Evolutionary conservation across 2,113 vertebrate species (phyloP).

Genomic region (Artemisiospiza belli): DNA sequence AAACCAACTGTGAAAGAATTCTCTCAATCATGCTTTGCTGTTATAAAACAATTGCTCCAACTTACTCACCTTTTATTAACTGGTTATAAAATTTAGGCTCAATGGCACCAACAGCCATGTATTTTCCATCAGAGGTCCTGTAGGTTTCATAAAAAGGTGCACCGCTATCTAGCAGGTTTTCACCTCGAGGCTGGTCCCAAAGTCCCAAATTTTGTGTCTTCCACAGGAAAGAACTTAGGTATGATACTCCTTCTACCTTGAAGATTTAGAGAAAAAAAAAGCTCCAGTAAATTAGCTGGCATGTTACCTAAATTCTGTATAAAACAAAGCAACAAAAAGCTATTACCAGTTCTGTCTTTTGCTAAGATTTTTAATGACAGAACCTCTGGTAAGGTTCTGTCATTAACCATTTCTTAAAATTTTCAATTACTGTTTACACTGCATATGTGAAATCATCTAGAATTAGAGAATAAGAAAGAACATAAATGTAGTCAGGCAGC

Average conservation of each 20-base stretch:
- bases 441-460: neutral
- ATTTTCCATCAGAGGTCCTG: conserved; percentile 83
- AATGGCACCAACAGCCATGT: conserved; percentile 90
- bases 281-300: neutral
- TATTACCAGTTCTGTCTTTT: neutral
- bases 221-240: conserved; percentile 94
- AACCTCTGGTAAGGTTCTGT: neutral
- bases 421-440: neutral
- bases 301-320: neutral
- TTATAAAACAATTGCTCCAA: neutral
- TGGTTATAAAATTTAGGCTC: conserved; percentile 89
- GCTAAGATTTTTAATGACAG: neutral
- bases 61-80: conserved; percentile 81
- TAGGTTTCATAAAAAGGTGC: conserved; percentile 93
- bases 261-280: neutral
- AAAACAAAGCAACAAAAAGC: neutral
- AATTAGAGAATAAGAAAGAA: neutral
- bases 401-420: neutral
- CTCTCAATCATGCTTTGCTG: neutral
- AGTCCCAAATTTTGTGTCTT: conserved; percentile 77
- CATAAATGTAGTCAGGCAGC: neutral
- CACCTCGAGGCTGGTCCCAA: conserved; percentile 81
- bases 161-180: conserved; percentile 90
- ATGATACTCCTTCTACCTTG: conserved; percentile 92
- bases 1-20: neutral